phyloP scores from a whole-genome alignment of 2,797 vertebrate species.

The Pteronotus mesoamericanus region DNA sequence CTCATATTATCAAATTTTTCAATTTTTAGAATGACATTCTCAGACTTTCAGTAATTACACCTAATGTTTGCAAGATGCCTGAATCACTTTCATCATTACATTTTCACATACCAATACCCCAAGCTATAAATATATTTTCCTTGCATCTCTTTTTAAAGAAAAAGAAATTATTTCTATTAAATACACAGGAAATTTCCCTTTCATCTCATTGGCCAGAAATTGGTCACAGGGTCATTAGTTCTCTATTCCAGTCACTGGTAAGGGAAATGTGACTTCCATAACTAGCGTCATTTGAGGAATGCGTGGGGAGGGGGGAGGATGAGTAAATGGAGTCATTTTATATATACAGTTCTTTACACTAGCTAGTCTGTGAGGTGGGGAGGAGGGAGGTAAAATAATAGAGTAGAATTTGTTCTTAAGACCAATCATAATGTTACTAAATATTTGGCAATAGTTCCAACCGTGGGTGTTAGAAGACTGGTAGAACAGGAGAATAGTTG shows the following conservation, averaged over 20 bases:
- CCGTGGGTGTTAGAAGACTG: not conserved
- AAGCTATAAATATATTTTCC: not conserved
- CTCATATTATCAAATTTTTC: not conserved
- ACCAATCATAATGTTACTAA: not conserved
- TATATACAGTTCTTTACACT: not conserved
- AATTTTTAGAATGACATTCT: not conserved
- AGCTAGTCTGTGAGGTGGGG: not conserved
- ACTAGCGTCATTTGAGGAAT: not conserved
- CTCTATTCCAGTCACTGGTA: not conserved
- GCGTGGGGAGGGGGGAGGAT: fast-evolving
- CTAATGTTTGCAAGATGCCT: not conserved
- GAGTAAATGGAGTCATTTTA: not conserved
- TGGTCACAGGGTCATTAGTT: not conserved
- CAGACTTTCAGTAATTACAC: not conserved
- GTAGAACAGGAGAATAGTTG: not conserved
- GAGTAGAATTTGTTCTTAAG: not conserved
- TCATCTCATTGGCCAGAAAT: not conserved
- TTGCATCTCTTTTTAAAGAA: not conserved
- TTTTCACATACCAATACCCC: not conserved
- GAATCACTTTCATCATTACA: not conserved
- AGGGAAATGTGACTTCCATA: not conserved
- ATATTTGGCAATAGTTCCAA: not conserved
- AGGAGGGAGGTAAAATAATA: not conserved
- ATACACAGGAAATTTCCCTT: not conserved
- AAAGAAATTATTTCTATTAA: not conserved